Base-by-base conservation (phyloP, 2,797 vertebrate species). In the Coranthus polyacanthus region DNA sequence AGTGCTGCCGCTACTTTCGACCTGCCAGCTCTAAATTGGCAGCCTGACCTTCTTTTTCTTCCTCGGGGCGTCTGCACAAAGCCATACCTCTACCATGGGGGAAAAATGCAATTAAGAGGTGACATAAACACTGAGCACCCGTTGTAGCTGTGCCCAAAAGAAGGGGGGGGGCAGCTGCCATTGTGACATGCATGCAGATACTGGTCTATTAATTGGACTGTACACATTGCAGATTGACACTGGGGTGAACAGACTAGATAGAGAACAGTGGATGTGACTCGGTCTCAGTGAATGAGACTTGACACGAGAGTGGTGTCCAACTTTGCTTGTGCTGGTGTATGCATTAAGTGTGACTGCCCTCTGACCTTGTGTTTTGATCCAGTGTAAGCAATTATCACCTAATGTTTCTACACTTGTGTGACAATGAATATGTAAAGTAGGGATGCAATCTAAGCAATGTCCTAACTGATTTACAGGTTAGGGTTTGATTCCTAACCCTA, bases 1-100 rank as follows among this genome's bases (percentile, higher is more conserved):
- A 92, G 84, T 89, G 90, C 88, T 75, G 87, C 84, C 62, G 67
- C 89, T 88, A 70, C 87, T 89, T 81, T 86, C 80, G 67, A 89
- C 89, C 91, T 89, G 89, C 88, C 87, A 89, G 88, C 89, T 88
- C 88, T 83, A 92, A 93, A 92, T 92, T 93, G 91, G 89, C 91
- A 89, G 87, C 88, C 85, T 92, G 89, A 92, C 91, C 90, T 92
- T 92, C 89, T 90, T 86, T 91, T 87, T 88, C 87, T 92, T 92
- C 83, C 88, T 89, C 41, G 68, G 84, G 89, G 88, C 87, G 72
- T 84, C 85, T 85, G 72, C 81, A 88, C 88, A 91, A 92, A 90
- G 88, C 88, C 81, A 75, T 87, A 90, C 88, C 87, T 91, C 81
- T 83, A 85, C 75, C 83, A 78, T 84, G 83, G 85, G 83, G 81